These are phyloP conservation scores for Trogon melanurus DNA, from an alignment of 2,113 vertebrate species.

Conservation along the genomic window DNA sequence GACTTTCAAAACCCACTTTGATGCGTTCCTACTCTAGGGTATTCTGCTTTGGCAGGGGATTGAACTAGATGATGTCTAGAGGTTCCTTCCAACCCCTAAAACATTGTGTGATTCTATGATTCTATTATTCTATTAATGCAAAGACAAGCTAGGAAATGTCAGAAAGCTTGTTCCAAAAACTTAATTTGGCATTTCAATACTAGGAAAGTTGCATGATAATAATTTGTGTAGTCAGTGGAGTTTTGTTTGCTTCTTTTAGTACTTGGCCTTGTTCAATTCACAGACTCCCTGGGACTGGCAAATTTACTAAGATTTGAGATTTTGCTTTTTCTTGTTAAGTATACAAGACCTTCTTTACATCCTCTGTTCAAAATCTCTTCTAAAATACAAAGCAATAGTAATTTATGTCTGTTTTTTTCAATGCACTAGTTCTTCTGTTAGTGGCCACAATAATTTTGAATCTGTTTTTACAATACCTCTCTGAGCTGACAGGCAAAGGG, in stretches of 20 bases:
- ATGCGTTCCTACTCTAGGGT: too few relatives aligned
- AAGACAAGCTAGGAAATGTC: not conserved
- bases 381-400: not conserved
- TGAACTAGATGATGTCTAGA: too few relatives aligned
- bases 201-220: not conserved
- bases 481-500: not conserved
- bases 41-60: too few relatives aligned
- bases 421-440: not conserved
- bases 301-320: not conserved
- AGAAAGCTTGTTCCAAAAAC: not conserved
- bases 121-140: not conserved
- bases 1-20: too few relatives aligned
- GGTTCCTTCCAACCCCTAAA: too few relatives aligned
- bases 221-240: not conserved
- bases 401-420: not conserved
- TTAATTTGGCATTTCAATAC: not conserved
- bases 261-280: not conserved
- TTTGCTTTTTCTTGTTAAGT: not conserved
- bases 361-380: not conserved
- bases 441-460: not conserved
- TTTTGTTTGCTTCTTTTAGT: not conserved
- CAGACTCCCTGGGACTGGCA: not conserved
- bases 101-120: too few relatives aligned
- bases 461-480: not conserved
- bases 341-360: rapidly evolving